phyloP scores from a whole-genome alignment of 1,140 invertebrate species.

The Drosophila tropicalis region DNA sequence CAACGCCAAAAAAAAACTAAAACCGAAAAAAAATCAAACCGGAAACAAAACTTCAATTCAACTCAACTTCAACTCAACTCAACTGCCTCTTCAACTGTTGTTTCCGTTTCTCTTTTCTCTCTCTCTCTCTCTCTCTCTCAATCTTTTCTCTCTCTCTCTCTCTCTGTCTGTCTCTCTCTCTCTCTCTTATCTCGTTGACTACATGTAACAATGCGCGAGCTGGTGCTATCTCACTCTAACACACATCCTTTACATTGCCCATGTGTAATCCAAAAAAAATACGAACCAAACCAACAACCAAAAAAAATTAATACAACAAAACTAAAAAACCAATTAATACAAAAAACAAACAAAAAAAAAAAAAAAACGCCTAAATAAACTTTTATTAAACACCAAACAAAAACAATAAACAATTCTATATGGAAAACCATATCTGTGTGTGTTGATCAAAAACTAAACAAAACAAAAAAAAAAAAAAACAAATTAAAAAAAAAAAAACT shows the following conservation, averaged over 20 bases:
- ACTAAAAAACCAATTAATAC: slow-evolving; percentile 28
- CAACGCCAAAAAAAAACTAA: slow-evolving; percentile 58
- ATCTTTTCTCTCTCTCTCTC: slow-evolving; percentile 35
- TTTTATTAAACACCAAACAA: slow-evolving; percentile 18
- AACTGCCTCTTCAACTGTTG: slow-evolving; percentile 66
- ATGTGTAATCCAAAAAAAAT: slow-evolving; percentile 16
- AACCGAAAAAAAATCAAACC: slow-evolving; percentile 31
- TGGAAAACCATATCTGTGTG: slow-evolving; percentile 6
- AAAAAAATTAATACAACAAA: slow-evolving; percentile 28
- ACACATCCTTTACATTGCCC: slow-evolving; percentile 20
- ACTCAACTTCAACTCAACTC: slow-evolving; percentile 60
- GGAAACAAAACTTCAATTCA: slow-evolving; percentile 19
- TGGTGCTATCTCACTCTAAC: slow-evolving; percentile 38
- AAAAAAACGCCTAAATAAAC: slow-evolving; percentile 21
- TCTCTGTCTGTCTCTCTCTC: slow-evolving; percentile 3
- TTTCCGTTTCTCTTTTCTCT: slow-evolving; percentile 56
- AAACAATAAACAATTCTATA: slow-evolving; percentile 22
- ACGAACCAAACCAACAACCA: slow-evolving; percentile 36
- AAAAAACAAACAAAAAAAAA: slow-evolving; percentile 31
- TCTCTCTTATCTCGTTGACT: slow-evolving; percentile 4
- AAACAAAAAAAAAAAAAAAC: slow-evolving; percentile 1
- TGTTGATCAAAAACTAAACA: slow-evolving; percentile 26
- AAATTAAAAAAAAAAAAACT: slow-evolving; percentile 17
- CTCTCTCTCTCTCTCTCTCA: slow-evolving; percentile 54
- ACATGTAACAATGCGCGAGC: slow-evolving; percentile 37